Base-by-base conservation (phyloP, 1,140 invertebrate genomes). In the Drosophila repletoides region DNA sequence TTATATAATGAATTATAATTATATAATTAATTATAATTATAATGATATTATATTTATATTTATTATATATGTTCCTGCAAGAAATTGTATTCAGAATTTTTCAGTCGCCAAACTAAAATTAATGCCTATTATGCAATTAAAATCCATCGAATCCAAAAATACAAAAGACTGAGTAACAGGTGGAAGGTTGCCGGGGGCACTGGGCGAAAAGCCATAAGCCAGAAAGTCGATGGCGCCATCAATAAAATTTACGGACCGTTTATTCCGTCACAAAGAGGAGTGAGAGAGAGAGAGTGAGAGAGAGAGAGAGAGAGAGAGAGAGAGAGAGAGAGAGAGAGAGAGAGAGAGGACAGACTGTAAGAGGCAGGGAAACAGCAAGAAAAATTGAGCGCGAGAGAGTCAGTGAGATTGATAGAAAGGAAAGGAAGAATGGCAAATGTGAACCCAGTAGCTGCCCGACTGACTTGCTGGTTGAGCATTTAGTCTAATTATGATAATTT, bases 401-500 rank as follows among this genome's bases (percentile, higher is more conserved):
- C 22, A 38, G 14, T 28, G 55, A 49, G 43, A 56, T 66, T 46
- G 29, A 41, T 41, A 24, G 48, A 52, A 34, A 26, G 33, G n/a
- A 34, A 38, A 26, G 48, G 21, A 17, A 26, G 7, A 28, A 45
- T 28, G 55, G 15, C 10, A 12, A 7, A 41, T 40, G 26, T 24
- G 40, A 9, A 55, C 21, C 4, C 53, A 49, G 53, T 58, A 48
- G 61, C 52, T 38, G 17, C 2, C 41, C 3, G 43, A 21, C 56
- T 49, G 56, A 46, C 45, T 61, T 45, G 33, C 45, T 46, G 43
- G 45, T 41, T 66, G 59, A 38, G 64, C 77, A 83, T 86, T 84
- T 79, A 79, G 71, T 84, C 80, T 86, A 84, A 84, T 84, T 84
- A 84, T 86, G 75, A 86, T 84, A 75, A 84, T 84, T 84, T 86